phyloP scores from a whole-genome alignment of 2,113 vertebrate species.

The Cavia porcellus region DNA sequence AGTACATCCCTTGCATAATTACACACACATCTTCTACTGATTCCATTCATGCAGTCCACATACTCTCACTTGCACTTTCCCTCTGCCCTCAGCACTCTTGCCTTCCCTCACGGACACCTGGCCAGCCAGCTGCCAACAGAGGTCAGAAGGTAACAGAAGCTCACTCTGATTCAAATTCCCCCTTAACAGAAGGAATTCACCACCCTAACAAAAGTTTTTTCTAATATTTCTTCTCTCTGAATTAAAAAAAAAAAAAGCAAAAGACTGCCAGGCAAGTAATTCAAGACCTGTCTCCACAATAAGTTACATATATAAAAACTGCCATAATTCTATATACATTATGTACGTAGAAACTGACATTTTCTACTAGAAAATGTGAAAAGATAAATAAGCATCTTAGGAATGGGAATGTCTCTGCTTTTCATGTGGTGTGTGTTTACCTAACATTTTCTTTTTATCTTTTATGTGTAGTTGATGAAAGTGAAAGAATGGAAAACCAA shows the following conservation, averaged over 20 bases:
- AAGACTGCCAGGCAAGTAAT: background rate
- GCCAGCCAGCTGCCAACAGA: background rate
- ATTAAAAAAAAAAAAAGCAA: constrained; percentile 35
- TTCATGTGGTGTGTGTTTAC: background rate
- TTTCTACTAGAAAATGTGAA: constrained; percentile 53
- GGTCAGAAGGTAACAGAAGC: background rate
- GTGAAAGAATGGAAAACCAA: constrained; percentile 54
- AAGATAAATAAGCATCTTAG: background rate
- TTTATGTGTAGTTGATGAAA: background rate
- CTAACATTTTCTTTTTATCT: constrained; percentile 6
- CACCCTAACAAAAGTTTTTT: background rate
- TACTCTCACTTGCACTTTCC: background rate
- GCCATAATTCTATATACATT: background rate
- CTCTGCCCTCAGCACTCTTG: background rate
- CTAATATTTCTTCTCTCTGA: background rate
- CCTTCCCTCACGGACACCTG: background rate
- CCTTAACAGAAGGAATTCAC: constrained; percentile 39
- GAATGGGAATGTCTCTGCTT: constrained; percentile 1
- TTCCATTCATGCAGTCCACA: background rate
- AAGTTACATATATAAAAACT: background rate
- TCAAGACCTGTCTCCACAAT: constrained; percentile 7
- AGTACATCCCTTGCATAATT: background rate
- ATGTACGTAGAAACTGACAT: background rate
- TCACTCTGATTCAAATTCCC: constrained; percentile 37
- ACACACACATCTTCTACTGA: background rate